Base-by-base conservation (phyloP, 2,888 invertebrate species). In the Agrypnus murinus region DNA sequence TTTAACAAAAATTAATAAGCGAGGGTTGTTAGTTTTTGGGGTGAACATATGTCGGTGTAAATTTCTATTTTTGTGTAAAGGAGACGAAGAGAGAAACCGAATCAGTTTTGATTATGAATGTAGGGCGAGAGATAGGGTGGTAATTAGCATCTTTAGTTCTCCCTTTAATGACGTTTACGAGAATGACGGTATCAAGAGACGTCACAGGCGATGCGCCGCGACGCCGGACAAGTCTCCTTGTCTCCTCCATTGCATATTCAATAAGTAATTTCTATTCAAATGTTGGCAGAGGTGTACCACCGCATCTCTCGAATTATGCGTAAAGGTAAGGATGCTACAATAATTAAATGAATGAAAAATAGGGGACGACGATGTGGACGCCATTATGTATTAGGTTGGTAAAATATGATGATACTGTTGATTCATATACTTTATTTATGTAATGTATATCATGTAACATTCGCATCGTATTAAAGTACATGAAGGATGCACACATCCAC, bases 191-290 rank as follows among this genome's bases (percentile, higher is more conserved):
- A 71, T 66, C 63, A 50, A 17, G 66, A 71, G 71, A 70, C 71
- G 66, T 71, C 66, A 64, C 63, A 58, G 58, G 59, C 66, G 69
- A 64, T 60, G 66, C 74, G 73, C 65, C 72, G 74, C 69, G 69
- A 67, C 76, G 71, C 77, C 75, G 75, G 75, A 77, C 78, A 77
- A 77, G 74, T 75, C 77, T 76, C 74, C 78, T 69, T 36, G 63
- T 58, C 65, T 59, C 65, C 65, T 59, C 65, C 77, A 76, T 77
- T 77, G 79, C 74, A 75, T 78, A 78, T 77, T 80, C 78, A 79
- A 81, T 81, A 78, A 79, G 81, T 81, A 81, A 82, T 82, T 82
- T 81, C 78, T 77, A 82, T 82, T 82, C 75, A 79, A 79, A 78
- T 80, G 74, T 74, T 68, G 72, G 75, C 66, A 66, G 57, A 66